These are phyloP conservation scores for Zelleria hepariella DNA, from an alignment of 2,888 invertebrate genomes.

Conservation along the genomic window DNA sequence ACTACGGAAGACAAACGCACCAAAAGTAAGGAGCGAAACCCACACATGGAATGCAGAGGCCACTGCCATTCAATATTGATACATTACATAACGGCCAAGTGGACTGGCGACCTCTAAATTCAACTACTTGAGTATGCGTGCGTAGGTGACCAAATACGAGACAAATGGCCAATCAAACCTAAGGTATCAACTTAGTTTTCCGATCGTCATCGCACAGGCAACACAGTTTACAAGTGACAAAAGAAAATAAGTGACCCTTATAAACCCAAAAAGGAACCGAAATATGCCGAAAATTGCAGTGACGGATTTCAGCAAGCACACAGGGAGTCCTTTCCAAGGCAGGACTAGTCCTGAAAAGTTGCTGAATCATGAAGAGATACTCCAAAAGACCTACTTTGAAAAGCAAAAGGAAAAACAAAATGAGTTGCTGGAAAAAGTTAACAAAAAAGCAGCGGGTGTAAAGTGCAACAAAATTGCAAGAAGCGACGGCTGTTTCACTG, in stretches of 20 bases:
- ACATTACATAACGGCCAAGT: constrained; percentile 28
- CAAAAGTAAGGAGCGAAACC: constrained; percentile 67
- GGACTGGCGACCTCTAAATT: not conserved
- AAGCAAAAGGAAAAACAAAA: constrained; percentile 55
- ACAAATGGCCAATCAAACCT: not conserved
- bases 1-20: constrained; percentile 58
- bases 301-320: constrained; percentile 48
- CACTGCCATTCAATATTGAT: constrained; percentile 36
- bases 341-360: constrained; percentile 21
- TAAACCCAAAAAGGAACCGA: not conserved
- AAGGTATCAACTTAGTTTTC: constrained; percentile 35
- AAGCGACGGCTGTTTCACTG: constrained; percentile 57
- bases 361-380: constrained; percentile 41
- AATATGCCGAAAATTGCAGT: constrained; percentile 52
- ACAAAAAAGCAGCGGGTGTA: constrained; percentile 56
- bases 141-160: not conserved
- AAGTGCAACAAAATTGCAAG: constrained; percentile 42
- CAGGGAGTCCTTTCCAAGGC: constrained; percentile 35
- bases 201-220: constrained; percentile 40
- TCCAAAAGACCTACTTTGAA: constrained; percentile 45
- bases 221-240: constrained; percentile 22
- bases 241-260: not conserved
- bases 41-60: constrained; percentile 54
- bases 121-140: not conserved
- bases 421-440: constrained; percentile 50